Conservation (phyloP, 2,888 invertebrate species). For the Thera obeliscata region DNA sequence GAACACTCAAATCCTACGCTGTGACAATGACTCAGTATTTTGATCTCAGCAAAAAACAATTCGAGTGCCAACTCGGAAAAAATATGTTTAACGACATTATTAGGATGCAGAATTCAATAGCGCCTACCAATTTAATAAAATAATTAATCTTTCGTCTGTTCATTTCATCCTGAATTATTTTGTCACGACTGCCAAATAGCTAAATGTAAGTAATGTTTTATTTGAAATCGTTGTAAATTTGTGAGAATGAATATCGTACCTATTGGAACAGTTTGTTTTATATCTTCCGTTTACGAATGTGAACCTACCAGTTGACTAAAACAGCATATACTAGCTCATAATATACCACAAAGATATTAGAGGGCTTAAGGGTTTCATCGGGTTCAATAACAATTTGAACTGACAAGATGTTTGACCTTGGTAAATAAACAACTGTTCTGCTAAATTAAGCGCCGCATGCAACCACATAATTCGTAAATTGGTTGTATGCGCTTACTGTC, state of each 20-base stretch:
- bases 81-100: neutral
- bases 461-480: neutral
- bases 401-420: constrained; percentile 20
- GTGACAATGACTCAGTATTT: too few relatives aligned
- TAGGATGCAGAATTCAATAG: neutral
- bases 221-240: neutral
- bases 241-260: neutral
- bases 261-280: neutral
- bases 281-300: constrained; percentile 3
- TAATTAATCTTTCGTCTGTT: neutral
- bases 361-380: neutral
- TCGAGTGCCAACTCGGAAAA: neutral
- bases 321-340: neutral
- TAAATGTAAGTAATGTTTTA: neutral
- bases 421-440: constrained; percentile 9
- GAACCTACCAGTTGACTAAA: constrained; percentile 3
- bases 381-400: constrained; percentile 3
- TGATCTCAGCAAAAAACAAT: too few relatives aligned
- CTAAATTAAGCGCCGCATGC: neutral
- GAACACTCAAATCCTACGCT: neutral
- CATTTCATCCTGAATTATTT: neutral
- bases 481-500: neutral
- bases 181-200: too few relatives aligned
- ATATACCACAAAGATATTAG: constrained; percentile 5
- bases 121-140: neutral